Conservation (phyloP, 2,888 invertebrate genomes). For the Tolmerus cingulatus region DNA sequence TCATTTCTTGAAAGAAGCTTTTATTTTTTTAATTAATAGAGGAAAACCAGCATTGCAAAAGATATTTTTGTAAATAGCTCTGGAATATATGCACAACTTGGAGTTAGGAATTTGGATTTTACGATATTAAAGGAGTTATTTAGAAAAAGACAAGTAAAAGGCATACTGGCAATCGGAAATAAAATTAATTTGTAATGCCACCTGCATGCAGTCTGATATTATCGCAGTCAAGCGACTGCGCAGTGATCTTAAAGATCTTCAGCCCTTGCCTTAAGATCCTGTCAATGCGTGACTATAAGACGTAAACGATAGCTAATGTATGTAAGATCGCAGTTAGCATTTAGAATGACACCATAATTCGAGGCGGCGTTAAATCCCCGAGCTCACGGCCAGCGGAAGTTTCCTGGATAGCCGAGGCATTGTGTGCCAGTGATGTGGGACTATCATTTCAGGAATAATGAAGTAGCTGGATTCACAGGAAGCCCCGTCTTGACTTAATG, state of each 20-base stretch:
- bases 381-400: not conserved
- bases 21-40: not conserved
- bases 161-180: not conserved
- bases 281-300: not conserved
- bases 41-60: not conserved
- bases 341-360: not conserved
- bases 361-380: not conserved
- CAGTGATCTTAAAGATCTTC: not conserved
- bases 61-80: not conserved
- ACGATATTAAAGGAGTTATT: not conserved
- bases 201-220: not conserved
- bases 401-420: not conserved
- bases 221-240: not conserved
- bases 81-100: too few relatives aligned
- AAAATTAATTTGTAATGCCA: not conserved
- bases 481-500: not conserved
- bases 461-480: not conserved
- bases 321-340: not conserved
- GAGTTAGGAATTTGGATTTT: not conserved
- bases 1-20: too few relatives aligned
- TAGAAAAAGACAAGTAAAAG: not conserved
- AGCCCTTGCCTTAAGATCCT: not conserved
- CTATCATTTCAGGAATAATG: not conserved
- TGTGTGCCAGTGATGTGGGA: not conserved
- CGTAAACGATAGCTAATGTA: not conserved